These are phyloP conservation scores for Sardinella longiceps DNA, from an alignment of 2,797 vertebrate species.

Conservation along the genomic window DNA sequence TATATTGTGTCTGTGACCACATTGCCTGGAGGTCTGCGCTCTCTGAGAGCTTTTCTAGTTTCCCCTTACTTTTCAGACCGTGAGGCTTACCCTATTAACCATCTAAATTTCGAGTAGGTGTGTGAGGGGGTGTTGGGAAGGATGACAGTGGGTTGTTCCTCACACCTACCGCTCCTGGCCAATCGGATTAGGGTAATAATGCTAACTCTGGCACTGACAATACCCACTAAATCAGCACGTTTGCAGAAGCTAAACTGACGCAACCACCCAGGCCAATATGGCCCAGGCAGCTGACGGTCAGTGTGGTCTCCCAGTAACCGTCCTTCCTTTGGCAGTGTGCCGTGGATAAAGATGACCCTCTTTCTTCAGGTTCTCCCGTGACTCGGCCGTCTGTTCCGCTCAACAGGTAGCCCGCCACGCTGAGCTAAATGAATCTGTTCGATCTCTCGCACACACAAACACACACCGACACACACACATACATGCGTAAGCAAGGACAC, in stretches of 20 bases:
- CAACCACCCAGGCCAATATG: slow-evolving; percentile 30
- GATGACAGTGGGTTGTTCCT: neutral
- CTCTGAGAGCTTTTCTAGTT: too few relatives aligned
- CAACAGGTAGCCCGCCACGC: slow-evolving; percentile 11
- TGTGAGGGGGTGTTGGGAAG: neutral
- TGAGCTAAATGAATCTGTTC: slow-evolving; percentile 46
- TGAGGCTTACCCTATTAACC: too few relatives aligned
- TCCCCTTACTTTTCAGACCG: too few relatives aligned
- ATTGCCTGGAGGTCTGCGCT: too few relatives aligned
- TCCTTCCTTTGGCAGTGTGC: neutral
- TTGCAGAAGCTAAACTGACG: neutral
- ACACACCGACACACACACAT: neutral
- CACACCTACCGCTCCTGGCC: neutral
- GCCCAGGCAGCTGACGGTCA: slow-evolving; percentile 30
- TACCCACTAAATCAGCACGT: neutral
- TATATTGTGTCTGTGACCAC: too few relatives aligned
- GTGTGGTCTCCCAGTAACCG: slow-evolving; percentile 29
- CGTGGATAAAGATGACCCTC: slow-evolving; percentile 4
- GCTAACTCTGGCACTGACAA: neutral
- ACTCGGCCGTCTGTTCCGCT: neutral
- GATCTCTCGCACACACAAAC: slow-evolving; percentile 23
- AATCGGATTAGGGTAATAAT: too few relatives aligned
- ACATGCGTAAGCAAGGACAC: neutral
- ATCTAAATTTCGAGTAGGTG: too few relatives aligned
- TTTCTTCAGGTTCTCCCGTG: neutral